Conservation (phyloP, 2,797 vertebrate species). For the Macropus fuliginosus region DNA sequence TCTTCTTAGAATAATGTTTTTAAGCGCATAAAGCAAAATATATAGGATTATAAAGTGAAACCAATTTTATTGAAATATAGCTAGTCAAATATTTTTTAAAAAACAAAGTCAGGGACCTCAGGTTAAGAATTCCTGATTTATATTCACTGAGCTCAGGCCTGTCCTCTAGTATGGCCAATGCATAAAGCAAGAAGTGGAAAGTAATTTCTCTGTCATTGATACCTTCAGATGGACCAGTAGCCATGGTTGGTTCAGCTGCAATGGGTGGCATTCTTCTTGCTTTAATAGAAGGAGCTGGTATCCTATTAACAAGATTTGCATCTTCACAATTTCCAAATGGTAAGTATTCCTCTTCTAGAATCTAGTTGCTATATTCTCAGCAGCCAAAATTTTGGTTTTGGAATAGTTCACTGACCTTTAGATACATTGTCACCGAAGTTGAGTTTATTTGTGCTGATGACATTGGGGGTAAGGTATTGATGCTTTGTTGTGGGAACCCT, state of each 20-base stretch:
- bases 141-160: neutral
- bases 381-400: neutral
- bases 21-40: neutral
- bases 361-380: neutral
- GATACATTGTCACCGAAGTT: neutral
- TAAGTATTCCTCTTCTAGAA: slow-evolving; percentile 81
- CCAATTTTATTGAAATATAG: neutral
- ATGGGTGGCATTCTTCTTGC: slow-evolving; percentile 98
- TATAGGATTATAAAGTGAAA: neutral
- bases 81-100: neutral
- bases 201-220: slow-evolving; percentile 1
- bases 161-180: neutral
- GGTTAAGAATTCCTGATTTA: neutral
- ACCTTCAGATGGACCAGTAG: slow-evolving; percentile 92
- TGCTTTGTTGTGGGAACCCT: neutral
- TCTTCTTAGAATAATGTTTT: neutral
- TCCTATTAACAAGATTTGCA: slow-evolving; percentile 95
- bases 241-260: slow-evolving; percentile 97
- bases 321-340: slow-evolving; percentile 95
- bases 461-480: neutral
- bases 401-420: neutral
- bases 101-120: neutral
- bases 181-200: neutral
- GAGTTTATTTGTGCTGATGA: neutral
- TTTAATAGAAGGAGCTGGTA: slow-evolving; percentile 97